Percentiles rank a stretch among this genome's conserved stretches.
Evolutionary conservation across 2,888 invertebrate genomes (phyloP).

Genomic region (Campoletis raptor): DNA sequence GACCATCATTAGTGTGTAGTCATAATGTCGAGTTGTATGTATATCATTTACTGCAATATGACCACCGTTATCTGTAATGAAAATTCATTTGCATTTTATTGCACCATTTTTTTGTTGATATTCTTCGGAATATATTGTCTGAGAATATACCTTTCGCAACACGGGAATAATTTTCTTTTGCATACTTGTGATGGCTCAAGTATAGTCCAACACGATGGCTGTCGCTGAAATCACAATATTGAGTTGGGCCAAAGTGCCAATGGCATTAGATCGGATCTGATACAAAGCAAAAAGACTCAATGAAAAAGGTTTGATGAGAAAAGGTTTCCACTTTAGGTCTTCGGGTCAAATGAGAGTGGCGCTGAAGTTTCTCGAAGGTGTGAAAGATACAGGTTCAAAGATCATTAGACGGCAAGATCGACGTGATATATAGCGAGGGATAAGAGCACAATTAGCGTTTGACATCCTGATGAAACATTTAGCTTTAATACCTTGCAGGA

Average conservation of each 20-base stretch:
- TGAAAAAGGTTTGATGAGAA: conserved; percentile 21
- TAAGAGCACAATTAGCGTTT: conserved; percentile 71
- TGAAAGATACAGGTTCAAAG: conserved; percentile 10
- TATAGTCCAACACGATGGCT: neutral
- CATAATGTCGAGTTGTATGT: neutral
- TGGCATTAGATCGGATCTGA: conserved; percentile 2
- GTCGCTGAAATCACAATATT: neutral
- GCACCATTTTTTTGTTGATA: neutral
- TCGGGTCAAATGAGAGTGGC: conserved; percentile 5
- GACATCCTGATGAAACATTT: conserved; percentile 64
- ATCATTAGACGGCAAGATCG: conserved; percentile 25
- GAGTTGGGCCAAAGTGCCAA: neutral
- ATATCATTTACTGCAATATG: neutral
- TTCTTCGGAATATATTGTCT: neutral
- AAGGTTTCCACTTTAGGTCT: conserved; percentile 41
- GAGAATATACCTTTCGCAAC: neutral
- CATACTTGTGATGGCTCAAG: neutral
- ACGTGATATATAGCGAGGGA: conserved; percentile 40
- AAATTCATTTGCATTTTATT: neutral
- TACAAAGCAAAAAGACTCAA: conserved; percentile 8
- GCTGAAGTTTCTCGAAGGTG: conserved; percentile 36
- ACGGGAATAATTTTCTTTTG: neutral
- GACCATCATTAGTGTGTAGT: conserved; percentile 32
- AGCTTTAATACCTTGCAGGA: conserved; percentile 46
- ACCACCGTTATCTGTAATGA: neutral